phyloP scores from a whole-genome alignment of 2,113 vertebrate species.

The Dicerorhinus sumatrensis region DNA sequence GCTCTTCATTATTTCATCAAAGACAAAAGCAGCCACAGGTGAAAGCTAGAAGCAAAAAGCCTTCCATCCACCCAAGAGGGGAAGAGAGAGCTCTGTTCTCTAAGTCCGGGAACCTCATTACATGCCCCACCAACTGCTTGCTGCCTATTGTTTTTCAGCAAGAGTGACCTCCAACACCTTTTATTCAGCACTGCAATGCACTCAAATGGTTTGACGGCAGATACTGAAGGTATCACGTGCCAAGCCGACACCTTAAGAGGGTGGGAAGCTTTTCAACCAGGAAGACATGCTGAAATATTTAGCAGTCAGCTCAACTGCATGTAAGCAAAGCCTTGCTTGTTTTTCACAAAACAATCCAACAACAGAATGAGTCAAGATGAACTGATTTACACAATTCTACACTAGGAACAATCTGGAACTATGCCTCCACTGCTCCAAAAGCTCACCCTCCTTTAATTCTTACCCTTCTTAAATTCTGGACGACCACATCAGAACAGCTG shows the following conservation, averaged over 20 bases:
- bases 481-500: background rate
- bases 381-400: background rate
- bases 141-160: slow-evolving; percentile 23
- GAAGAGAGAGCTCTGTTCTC: background rate
- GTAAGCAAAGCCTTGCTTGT: slow-evolving; percentile 79
- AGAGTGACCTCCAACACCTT: slow-evolving; percentile 64
- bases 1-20: slow-evolving; percentile 67
- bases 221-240: slow-evolving; percentile 78
- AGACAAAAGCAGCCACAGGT: background rate
- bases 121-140: slow-evolving; percentile 44
- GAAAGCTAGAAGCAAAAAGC: slow-evolving; percentile 51
- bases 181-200: slow-evolving; percentile 30
- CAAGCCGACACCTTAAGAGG: slow-evolving; percentile 86
- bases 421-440: background rate
- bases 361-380: slow-evolving; percentile 58
- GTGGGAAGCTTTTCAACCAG: slow-evolving; percentile 86
- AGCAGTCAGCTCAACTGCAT: slow-evolving; percentile 79
- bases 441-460: background rate
- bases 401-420: background rate
- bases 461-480: background rate
- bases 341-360: slow-evolving; percentile 68
- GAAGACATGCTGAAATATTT: slow-evolving; percentile 82
- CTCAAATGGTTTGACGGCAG: slow-evolving; percentile 67
- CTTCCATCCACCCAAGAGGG: background rate
- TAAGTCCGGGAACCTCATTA: slow-evolving; percentile 20